phyloP scores from a whole-genome alignment of 1,140 invertebrate genomes.

The Drusus annulatus region DNA sequence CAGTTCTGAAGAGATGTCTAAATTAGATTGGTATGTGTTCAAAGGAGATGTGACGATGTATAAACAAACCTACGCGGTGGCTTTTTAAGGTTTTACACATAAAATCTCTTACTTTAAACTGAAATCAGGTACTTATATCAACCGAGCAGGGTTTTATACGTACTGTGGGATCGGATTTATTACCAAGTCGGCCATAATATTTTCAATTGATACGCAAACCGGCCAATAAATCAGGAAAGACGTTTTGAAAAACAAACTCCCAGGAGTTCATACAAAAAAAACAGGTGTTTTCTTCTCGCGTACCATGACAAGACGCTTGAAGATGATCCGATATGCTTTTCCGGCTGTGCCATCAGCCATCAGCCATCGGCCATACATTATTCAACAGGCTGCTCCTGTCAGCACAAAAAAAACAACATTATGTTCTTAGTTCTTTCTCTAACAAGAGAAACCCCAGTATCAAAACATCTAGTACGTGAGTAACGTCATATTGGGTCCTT shows the following conservation, averaged over 20 bases:
- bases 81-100: too few relatives aligned
- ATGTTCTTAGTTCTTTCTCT: too few relatives aligned
- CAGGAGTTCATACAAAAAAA: slow-evolving; percentile 3
- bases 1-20: too few relatives aligned
- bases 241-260: slow-evolving; percentile 6
- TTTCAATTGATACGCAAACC: slow-evolving; percentile 12
- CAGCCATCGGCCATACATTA: slow-evolving; percentile 32
- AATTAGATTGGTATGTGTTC: too few relatives aligned
- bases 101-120: too few relatives aligned
- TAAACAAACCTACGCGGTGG: too few relatives aligned
- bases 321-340: slow-evolving; percentile 44
- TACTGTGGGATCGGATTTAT: background rate
- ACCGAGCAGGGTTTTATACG: too few relatives aligned
- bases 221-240: slow-evolving; percentile 8
- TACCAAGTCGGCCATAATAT: background rate
- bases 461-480: background rate
- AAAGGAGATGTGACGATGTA: too few relatives aligned
- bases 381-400: slow-evolving; percentile 29
- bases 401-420: background rate
- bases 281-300: slow-evolving; percentile 22
- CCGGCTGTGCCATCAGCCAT: slow-evolving; percentile 13
- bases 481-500: slow-evolving; percentile 45
- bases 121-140: too few relatives aligned
- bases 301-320: background rate
- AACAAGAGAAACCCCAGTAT: too few relatives aligned